Conservation (phyloP, 2,113 vertebrate genomes). For the Cebidichthys violaceus region DNA sequence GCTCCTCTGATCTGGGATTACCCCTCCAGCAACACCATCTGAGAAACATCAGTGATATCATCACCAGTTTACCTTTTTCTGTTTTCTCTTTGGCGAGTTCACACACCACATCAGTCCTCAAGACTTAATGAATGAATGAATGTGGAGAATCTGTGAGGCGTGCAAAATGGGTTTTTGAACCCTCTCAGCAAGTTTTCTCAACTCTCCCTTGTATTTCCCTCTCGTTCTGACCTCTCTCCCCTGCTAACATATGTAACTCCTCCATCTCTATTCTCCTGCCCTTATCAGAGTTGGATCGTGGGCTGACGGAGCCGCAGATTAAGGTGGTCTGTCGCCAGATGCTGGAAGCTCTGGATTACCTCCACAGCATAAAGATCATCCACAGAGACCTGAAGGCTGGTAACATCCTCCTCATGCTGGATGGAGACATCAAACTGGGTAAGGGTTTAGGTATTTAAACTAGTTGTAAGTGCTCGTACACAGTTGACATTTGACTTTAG, state of each 20-base stretch:
- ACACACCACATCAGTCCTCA: constrained; percentile 2
- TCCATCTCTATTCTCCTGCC: neutral
- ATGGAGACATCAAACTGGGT: constrained; percentile 97
- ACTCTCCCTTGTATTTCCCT: neutral
- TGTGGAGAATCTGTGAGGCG: constrained; percentile 17
- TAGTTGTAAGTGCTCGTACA: neutral
- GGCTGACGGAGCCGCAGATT: constrained; percentile 93
- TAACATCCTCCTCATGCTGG: constrained; percentile 93
- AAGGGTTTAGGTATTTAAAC: constrained; percentile 58
- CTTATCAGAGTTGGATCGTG: constrained; percentile 91
- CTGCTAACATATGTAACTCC: neutral
- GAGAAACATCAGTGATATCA: constrained; percentile 13
- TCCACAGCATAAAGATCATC: constrained; percentile 96
- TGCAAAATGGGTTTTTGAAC: neutral
- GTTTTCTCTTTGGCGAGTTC: constrained; percentile 20
- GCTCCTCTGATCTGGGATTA: constrained; percentile 58
- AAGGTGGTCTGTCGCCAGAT: constrained; percentile 94
- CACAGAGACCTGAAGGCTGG: constrained; percentile 98
- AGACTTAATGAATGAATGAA: neutral
- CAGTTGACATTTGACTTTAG: neutral
- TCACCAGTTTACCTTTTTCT: constrained; percentile 24
- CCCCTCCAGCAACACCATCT: constrained; percentile 45
- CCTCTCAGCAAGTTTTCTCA: neutral
- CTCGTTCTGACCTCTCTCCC: neutral
- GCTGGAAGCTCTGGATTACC: constrained; percentile 92